Evolutionary conservation across 2,113 vertebrate genomes (phyloP).

Genomic region (Brienomyrus longianalis): DNA sequence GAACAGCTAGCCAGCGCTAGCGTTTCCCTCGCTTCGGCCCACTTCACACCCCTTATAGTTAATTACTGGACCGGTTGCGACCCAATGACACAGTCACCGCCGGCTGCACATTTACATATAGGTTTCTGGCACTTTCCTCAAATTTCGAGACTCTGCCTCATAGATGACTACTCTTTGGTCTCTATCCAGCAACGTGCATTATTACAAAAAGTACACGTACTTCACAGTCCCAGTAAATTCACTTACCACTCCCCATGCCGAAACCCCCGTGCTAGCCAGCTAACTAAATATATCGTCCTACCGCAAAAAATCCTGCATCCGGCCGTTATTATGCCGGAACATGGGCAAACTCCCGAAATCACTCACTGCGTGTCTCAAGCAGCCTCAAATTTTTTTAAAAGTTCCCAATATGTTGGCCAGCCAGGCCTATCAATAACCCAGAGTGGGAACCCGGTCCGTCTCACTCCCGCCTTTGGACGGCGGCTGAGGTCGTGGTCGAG

Average conservation of each 20-base stretch:
- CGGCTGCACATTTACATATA: not conserved
- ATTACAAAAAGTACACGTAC: not conserved
- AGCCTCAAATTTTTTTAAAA: constrained; percentile 1
- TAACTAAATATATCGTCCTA: constrained; percentile 23
- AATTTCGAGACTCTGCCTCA: not conserved
- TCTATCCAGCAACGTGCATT: not conserved
- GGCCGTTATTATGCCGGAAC: not conserved
- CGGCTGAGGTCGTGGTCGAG: constrained; percentile 10
- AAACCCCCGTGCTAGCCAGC: constrained; percentile 36
- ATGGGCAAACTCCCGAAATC: not conserved
- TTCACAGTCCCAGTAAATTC: not conserved
- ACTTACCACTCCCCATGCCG: constrained; percentile 45
- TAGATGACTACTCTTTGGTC: not conserved
- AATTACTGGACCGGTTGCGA: not conserved
- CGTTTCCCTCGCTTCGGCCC: not conserved
- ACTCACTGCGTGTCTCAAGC: not conserved
- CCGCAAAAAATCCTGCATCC: constrained; percentile 3
- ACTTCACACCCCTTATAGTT: not conserved
- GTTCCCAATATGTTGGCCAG: constrained; percentile 1
- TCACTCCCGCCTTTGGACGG: not conserved
- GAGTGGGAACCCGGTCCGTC: not conserved
- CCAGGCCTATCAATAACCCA: constrained; percentile 6
- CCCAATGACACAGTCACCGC: not conserved
- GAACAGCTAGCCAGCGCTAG: not conserved
- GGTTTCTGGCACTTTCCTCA: not conserved